Conservation (phyloP, 1,140 invertebrate species). For the Heliconius hewitsoni region DNA sequence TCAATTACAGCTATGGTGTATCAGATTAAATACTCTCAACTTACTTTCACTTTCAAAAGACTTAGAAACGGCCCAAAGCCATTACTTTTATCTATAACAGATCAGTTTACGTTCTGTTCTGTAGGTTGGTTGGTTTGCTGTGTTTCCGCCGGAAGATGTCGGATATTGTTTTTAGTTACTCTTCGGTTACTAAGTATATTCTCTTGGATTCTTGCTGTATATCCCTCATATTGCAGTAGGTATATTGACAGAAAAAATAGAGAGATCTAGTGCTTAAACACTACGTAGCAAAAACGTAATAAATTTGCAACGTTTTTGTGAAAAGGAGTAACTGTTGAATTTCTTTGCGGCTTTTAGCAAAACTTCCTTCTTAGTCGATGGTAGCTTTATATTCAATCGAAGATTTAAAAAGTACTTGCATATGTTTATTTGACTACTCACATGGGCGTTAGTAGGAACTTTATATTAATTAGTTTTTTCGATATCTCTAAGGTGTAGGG, state of each 20-base stretch:
- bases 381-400: too few relatives aligned
- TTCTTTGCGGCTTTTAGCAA: too few relatives aligned
- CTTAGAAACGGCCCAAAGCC: constrained; percentile 5
- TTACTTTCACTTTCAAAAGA: neutral
- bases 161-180: neutral
- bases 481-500: too few relatives aligned
- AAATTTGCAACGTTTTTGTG: too few relatives aligned
- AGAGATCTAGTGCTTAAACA: neutral
- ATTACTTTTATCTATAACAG: constrained; percentile 2
- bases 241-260: neutral
- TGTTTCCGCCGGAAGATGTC: neutral
- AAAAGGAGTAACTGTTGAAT: too few relatives aligned
- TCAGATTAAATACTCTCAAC: neutral
- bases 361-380: too few relatives aligned
- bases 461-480: too few relatives aligned
- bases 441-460: too few relatives aligned
- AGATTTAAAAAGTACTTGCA: too few relatives aligned
- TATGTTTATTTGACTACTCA: too few relatives aligned
- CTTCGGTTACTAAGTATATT: too few relatives aligned
- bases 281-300: too few relatives aligned
- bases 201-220: neutral
- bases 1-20: neutral
- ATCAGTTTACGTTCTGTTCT: neutral
- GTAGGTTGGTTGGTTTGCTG: neutral
- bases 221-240: neutral